Base-by-base conservation (phyloP, 2,113 vertebrate genomes). In the Nanger granti region DNA sequence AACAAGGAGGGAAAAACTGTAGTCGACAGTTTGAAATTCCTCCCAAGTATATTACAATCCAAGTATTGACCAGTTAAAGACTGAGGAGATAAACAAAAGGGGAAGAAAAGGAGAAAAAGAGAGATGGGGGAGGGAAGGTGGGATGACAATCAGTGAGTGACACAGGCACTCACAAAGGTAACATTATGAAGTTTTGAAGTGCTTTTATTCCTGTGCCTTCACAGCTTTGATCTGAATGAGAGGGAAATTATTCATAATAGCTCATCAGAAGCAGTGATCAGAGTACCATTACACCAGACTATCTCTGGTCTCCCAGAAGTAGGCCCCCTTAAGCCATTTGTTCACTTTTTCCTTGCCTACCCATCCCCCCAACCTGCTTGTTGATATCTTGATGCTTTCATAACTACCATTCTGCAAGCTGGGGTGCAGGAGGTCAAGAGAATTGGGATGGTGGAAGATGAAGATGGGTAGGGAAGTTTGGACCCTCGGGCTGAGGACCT, bases 221-320 rank as follows among this genome's bases (percentile, higher is more conserved):
- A 94, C 28, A 88, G n/a, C 37, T 94, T 11, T 41, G 4, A 12
- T 87, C 15, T 73, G 69, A 96, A 82, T 91, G 52, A 88, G 47
- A 91, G 29, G 24, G 37, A 88, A 83, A 88, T 92, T 94, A 55
- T 69, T 94, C 73, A 91, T 87, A 91, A 94, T 22, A 94, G 20
- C 54, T 88, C 83, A 73, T 88, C 84, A 91, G 89, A 94, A 52
- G 37, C 49, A 64, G 49, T 79, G 44, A 90, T 94, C 47, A 96
- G 59, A 69, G 29, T 15, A n/a, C 26, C 41, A 76, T 90, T 79
- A 84, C 29, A 14, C 92, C 37, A 79, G 44, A 49, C 20, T 86
- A 18, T 59, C 18, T 88, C 47, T 86, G n/a, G 54, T 91, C 7
- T 59, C 76, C 28, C 10, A 20, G 28, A 79, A 93, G 47, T 62